Percentiles rank a stretch among this genome's conserved stretches.
Conservation (phyloP, 1,140 invertebrate species). For the Orussus abietinus region DNA sequence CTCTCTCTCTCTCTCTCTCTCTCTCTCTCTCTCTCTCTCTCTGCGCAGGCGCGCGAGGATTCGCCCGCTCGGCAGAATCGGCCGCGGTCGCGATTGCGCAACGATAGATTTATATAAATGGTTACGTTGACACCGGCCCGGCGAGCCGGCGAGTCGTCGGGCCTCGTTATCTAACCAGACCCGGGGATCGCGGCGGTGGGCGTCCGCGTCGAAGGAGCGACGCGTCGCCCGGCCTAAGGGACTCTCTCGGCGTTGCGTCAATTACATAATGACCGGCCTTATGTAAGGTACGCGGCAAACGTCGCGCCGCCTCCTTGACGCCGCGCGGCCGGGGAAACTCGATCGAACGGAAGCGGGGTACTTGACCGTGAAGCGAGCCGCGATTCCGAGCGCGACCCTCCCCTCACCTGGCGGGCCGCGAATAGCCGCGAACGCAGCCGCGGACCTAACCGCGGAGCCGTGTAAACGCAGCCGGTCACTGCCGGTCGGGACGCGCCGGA, state of each 20-base stretch:
- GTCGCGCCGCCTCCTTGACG: constrained; percentile 40
- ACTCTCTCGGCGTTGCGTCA: constrained; percentile 31
- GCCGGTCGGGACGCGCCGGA: no score
- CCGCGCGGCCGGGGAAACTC: constrained; percentile 35
- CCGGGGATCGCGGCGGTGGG: no score
- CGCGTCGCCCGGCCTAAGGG: no score
- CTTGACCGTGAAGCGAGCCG: constrained; percentile 52
- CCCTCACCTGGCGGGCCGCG: no score
- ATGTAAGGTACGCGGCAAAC: constrained; percentile 46
- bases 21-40: constrained; percentile 5
- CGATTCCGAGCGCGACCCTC: no score
- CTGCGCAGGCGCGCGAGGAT: constrained; percentile 2
- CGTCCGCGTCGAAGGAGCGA: constrained; percentile 11
- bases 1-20: constrained; percentile 15
- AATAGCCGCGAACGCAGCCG: no score
- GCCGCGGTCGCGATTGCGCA: constrained; percentile 39
- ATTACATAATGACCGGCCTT: constrained; percentile 53
- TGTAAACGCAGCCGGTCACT: no score
- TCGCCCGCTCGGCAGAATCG: constrained; percentile 14
- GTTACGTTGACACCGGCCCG: constrained; percentile 57
- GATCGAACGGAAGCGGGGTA: constrained; percentile 49
- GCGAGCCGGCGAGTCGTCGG: no score
- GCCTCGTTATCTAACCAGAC: constrained; percentile 47
- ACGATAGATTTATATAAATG: constrained; percentile 55
- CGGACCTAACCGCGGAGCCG: no score